phyloP scores from a whole-genome alignment of 2,113 vertebrate species.

The Benitochromis conjunctus region DNA sequence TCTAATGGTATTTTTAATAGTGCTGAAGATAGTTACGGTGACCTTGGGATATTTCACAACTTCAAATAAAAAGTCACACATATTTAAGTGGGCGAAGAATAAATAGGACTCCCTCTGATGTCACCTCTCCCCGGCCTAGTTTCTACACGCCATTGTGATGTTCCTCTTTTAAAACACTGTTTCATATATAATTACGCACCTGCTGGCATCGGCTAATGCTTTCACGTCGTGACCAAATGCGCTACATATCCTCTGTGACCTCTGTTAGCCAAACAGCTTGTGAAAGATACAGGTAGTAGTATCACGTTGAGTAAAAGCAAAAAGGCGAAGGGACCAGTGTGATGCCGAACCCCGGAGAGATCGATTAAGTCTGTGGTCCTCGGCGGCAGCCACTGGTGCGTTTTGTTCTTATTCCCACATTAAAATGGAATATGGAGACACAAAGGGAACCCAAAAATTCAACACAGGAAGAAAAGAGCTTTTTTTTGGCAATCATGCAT shows the following conservation, averaged over 20 bases:
- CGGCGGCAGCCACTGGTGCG: not conserved
- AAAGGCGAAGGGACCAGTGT: not conserved
- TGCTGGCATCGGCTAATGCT: constrained; percentile 54
- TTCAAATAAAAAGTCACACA: constrained; percentile 49
- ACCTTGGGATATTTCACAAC: constrained; percentile 46
- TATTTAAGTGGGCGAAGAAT: constrained; percentile 51
- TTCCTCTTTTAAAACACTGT: constrained; percentile 37
- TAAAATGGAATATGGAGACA: constrained; percentile 18
- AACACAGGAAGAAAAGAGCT: not conserved
- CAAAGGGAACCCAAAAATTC: not conserved
- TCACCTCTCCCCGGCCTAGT: constrained; percentile 49
- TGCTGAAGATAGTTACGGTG: constrained; percentile 54
- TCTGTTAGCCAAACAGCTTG: constrained; percentile 59
- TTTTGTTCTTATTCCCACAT: constrained; percentile 17
- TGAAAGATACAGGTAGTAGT: constrained; percentile 45
- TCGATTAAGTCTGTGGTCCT: not conserved
- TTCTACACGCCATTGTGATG: constrained; percentile 27
- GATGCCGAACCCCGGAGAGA: constrained; percentile 17
- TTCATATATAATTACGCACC: constrained; percentile 70
- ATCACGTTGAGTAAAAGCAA: constrained; percentile 26
- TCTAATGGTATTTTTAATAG: constrained; percentile 51
- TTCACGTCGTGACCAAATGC: constrained; percentile 45
- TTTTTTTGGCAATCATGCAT: not conserved
- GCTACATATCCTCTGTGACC: constrained; percentile 54
- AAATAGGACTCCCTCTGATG: constrained; percentile 63